Percentiles rank a stretch among this genome's conserved stretches.
Evolutionary conservation across 1,140 invertebrate species (phyloP).

Genomic region (Drosophila baimaii): DNA sequence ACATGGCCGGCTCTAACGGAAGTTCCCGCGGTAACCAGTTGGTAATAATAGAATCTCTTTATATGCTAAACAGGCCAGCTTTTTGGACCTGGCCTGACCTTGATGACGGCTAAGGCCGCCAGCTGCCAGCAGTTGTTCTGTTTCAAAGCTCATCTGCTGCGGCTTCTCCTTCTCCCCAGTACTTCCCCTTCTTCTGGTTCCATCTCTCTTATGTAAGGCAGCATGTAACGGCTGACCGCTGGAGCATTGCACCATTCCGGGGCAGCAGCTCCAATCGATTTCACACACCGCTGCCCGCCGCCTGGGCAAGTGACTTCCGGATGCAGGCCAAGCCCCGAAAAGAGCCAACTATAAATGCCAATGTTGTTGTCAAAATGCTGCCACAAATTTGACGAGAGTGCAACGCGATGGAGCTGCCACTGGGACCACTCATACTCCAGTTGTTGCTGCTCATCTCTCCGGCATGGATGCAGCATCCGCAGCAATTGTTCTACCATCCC

Average conservation of each 20-base stretch:
- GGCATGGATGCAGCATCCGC: slow-evolving; percentile 3
- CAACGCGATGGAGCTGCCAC: slow-evolving; percentile 65
- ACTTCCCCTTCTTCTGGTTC: neutral
- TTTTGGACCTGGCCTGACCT: slow-evolving; percentile 50
- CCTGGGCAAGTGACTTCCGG: slow-evolving; percentile 66
- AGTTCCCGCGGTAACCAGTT: slow-evolving; percentile 13
- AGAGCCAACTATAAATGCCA: slow-evolving; percentile 66
- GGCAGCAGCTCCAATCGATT: slow-evolving; percentile 64
- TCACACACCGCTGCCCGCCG: slow-evolving; percentile 73
- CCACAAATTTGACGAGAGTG: slow-evolving; percentile 77
- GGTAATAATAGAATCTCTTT: slow-evolving; percentile 19
- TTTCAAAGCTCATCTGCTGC: slow-evolving; percentile 20
- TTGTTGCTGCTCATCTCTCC: slow-evolving; percentile 12
- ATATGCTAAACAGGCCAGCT: slow-evolving; percentile 48
- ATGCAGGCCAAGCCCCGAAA: slow-evolving; percentile 61
- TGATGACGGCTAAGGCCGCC: slow-evolving; percentile 37
- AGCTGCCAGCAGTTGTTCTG: slow-evolving; percentile 35
- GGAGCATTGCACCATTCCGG: slow-evolving; percentile 62
- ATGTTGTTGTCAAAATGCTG: slow-evolving; percentile 76
- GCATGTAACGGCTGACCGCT: slow-evolving; percentile 22
- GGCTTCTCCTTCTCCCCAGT: neutral
- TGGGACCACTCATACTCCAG: slow-evolving; percentile 8
- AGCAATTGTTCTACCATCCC: slow-evolving; percentile 36
- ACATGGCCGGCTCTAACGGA: slow-evolving; percentile 54
- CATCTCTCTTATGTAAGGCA: slow-evolving; percentile 33